phyloP scores from a whole-genome alignment of 1,140 invertebrate species.

The Diplogasteroides magnus region DNA sequence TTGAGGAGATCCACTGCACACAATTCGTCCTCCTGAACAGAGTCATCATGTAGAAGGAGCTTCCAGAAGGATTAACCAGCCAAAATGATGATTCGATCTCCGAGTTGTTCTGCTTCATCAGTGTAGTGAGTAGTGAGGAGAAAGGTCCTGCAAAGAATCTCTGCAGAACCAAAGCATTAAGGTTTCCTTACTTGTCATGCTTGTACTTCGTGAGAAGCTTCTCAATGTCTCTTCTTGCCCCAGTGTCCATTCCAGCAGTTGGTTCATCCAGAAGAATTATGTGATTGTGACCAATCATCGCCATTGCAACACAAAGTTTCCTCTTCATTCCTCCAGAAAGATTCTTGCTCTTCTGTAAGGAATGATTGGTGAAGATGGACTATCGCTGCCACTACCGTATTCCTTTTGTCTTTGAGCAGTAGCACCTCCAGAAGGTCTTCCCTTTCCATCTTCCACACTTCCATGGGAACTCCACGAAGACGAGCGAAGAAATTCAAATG shows the following conservation, averaged over 20 bases:
- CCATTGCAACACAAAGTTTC: slow-evolving; percentile 60
- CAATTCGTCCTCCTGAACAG: slow-evolving; percentile 64
- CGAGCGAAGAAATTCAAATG: slow-evolving; percentile 57
- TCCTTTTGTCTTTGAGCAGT: slow-evolving; percentile 15
- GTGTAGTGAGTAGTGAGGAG: slow-evolving; percentile 61
- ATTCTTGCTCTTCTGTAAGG: slow-evolving; percentile 19
- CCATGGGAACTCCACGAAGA: slow-evolving; percentile 49
- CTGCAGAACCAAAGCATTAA: slow-evolving; percentile 57
- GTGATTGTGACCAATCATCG: slow-evolving; percentile 60
- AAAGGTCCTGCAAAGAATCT: slow-evolving; percentile 54
- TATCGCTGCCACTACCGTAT: neutral
- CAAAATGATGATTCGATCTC: slow-evolving; percentile 64
- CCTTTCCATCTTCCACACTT: slow-evolving; percentile 34
- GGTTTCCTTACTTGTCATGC: slow-evolving; percentile 59
- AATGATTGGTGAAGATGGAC: neutral
- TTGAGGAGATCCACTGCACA: slow-evolving; percentile 64
- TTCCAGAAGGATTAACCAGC: too few species aligned
- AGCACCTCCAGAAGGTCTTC: slow-evolving; percentile 36
- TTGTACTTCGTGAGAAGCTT: slow-evolving; percentile 60
- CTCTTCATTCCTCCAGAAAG: slow-evolving; percentile 60
- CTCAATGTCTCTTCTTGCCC: slow-evolving; percentile 60
- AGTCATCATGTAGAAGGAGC: too few species aligned
- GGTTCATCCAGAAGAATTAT: slow-evolving; percentile 62
- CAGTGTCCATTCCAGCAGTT: slow-evolving; percentile 62
- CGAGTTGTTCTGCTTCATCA: slow-evolving; percentile 61